A percentile compares a stretch with the other conserved stretches of the same genome.
Evolutionary conservation across 2,888 invertebrate species (phyloP).

Genomic region (Sialis lutaria): DNA sequence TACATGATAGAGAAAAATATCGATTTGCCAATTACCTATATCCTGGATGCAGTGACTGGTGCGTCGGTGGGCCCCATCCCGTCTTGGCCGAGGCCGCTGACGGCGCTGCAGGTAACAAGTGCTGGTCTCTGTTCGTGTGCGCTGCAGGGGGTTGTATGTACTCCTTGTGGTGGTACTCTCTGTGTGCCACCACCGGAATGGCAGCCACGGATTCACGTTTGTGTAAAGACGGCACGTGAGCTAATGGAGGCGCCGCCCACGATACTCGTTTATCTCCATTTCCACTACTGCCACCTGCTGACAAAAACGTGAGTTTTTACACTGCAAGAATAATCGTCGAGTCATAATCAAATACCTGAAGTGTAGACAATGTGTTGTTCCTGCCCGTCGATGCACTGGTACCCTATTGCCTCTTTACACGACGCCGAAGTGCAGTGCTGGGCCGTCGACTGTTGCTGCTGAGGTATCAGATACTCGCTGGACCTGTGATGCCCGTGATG

Average conservation of each 20-base stretch:
- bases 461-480: constrained; percentile 14
- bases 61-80: constrained; percentile 25
- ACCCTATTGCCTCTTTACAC: constrained; percentile 31
- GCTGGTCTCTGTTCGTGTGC: constrained; percentile 37
- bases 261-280: constrained; percentile 36
- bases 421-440: constrained; percentile 23
- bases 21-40: constrained; percentile 23
- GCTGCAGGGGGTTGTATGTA: constrained; percentile 40
- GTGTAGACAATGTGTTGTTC: constrained; percentile 31
- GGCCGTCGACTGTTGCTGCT: constrained; percentile 13
- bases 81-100: constrained; percentile 24
- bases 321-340: too few relatives aligned
- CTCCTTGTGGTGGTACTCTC: constrained; percentile 31
- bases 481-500: constrained; percentile 28
- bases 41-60: constrained; percentile 26
- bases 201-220: constrained; percentile 20
- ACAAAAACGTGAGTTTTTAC: constrained; percentile 10
- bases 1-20: not conserved
- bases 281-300: not conserved
- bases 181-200: constrained; percentile 25
- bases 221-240: constrained; percentile 21
- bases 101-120: constrained; percentile 29
- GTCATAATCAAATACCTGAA: constrained; percentile 12
- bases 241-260: constrained; percentile 33
- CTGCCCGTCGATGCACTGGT: constrained; percentile 28